Evolutionary conservation across 1,140 invertebrate genomes (phyloP), one percentile per base, ranked within the genome.

Genomic region (Pomacea maculata): DNA sequence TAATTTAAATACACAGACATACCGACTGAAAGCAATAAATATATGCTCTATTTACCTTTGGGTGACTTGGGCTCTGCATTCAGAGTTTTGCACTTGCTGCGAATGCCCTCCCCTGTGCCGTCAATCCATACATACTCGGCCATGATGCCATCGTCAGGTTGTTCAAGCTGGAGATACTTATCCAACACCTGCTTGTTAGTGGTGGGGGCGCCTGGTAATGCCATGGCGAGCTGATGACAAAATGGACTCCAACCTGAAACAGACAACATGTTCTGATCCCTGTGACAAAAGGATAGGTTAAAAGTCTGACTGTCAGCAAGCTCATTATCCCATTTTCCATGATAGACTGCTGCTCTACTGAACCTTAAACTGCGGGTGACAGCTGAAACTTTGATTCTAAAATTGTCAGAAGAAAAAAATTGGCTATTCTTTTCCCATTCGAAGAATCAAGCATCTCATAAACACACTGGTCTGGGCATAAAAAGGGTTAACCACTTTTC

Each of bases 41-140:
- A 52, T 55, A 8, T 61, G n/a, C 74, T 17, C 12, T 34, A 19
- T 75, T 63, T 82, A 94, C 94, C 93, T 92, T 94, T 94, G 0
- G 95, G 93, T 78, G 92, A 89, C 83, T 94, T 94, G 0, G 96
- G 96, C 52, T 95, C 92, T 84, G 94, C 95, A 87, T 95, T 94
- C 63, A 98, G 74, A 1, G 97, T 98, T 82, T 95, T 93, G 21
- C 97, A 97, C 90, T 99, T 99, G 88, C 95, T 94, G 81, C 98
- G 93, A 8, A 98, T 88, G 82, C 95, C 94, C 91, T 98, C 96
- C 3, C 96, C 96, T 3, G 95, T 96, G 8, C 97, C 97, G 90
- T 99, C 97, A 81, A 99, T 97, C 97, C 98, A 99, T 64, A 99
- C 94, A 92, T 99, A 99, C 83, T 95, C 97, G 2, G 95, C 95